Percentiles rank a stretch among this genome's conserved stretches.
Conservation (phyloP, 1,140 invertebrate species). For the Pachyrhynchus sulphureomaculatus region DNA sequence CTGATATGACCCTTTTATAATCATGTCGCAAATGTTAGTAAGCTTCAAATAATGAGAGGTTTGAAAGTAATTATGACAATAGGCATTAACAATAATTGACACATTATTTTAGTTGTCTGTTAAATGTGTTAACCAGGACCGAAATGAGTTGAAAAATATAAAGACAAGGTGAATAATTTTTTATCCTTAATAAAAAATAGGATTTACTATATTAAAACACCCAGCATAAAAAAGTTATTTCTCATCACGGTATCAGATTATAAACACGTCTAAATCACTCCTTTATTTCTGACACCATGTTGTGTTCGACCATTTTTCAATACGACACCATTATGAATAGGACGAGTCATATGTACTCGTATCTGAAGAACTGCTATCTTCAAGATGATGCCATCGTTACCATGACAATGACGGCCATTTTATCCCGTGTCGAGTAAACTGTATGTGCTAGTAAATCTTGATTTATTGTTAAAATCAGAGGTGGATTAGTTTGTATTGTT, state of each 20-base stretch:
- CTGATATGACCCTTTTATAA: too few relatives aligned
- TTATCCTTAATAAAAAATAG: too few relatives aligned
- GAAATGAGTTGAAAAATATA: too few relatives aligned
- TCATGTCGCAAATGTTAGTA: too few relatives aligned
- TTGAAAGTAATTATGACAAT: too few relatives aligned
- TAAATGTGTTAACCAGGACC: too few relatives aligned
- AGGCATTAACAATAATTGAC: too few relatives aligned
- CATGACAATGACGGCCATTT: constrained; percentile 14
- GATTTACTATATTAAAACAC: too few relatives aligned
- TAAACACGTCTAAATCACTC: constrained; percentile 5
- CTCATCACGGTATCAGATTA: constrained; percentile 5
- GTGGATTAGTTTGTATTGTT: background rate
- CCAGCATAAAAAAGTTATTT: too few relatives aligned
- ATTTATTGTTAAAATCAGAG: background rate
- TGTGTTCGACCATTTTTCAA: constrained; percentile 10
- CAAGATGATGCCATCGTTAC: constrained; percentile 15
- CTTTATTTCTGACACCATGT: background rate
- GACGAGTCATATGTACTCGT: background rate
- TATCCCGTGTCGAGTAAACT: background rate
- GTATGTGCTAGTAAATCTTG: background rate
- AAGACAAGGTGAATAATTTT: too few relatives aligned
- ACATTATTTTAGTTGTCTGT: too few relatives aligned
- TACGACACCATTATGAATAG: constrained; percentile 11
- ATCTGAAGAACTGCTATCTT: constrained; percentile 11
- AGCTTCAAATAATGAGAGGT: too few relatives aligned